Base-by-base conservation (phyloP, 2,888 invertebrate genomes). In the Eupithecia tripunctaria region DNA sequence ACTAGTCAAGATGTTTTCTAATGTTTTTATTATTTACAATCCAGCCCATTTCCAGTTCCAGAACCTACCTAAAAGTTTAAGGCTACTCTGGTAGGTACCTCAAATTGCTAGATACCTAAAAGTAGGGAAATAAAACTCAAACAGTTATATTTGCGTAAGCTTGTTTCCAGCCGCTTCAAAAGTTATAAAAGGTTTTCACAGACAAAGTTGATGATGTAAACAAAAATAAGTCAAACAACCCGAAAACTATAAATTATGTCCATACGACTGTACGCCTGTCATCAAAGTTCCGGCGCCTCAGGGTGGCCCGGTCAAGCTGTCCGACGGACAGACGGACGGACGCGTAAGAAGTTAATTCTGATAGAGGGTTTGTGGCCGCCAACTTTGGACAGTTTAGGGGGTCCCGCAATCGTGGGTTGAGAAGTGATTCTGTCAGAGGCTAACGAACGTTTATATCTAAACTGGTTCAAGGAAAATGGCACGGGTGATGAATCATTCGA, bases 271-370 rank as follows among this genome's bases (percentile, higher is more conserved):
- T 74, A 68, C 72, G 72, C 21, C 67, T 72, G 65, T 69, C 71
- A 68, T 67, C 72, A 68, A 71, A 69, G 36, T 70, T 72, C 43
- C 69, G 60, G 56, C 74, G 75, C 74, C 75, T 76, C 76, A 25
- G 21, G 38, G 5, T 21, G 14, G 10, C 75, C 72, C 77, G 79
- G 78, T 76, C 76, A 76, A 75, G 74, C 77, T 78, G 77, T 76
- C 72, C 60, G 63, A 63, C 5, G 63, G 60, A 60, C 60, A 60
- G 60, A 29, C 29, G 27, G 63, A 36, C 63, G 21, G 36, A 69
- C 73, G 70, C 60, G 56, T 67, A 70, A 72, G 71, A 70, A 32
- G 74, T 72, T 72, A 64, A 64, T 74, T 51, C 72, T 79, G 77
- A 79, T 77, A 68, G 72, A 74, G 78, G 79, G 68, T 51, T 72